Percentiles rank a stretch among this genome's conserved stretches.
Conservation (phyloP, 37 sponge, comb jelly and placozoan species). For the Crambe crambe region DNA sequence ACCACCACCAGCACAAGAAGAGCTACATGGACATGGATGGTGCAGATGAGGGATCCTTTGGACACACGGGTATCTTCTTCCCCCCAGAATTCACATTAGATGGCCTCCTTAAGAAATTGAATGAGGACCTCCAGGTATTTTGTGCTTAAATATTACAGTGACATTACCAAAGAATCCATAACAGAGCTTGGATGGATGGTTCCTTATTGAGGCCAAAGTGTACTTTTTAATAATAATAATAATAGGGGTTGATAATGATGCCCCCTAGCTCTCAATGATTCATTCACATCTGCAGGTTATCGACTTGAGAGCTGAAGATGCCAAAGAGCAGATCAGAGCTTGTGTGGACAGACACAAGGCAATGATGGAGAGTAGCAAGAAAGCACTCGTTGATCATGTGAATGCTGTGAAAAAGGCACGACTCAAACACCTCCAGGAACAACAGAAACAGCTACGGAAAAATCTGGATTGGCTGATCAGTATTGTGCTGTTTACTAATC, state of each 20-base stretch:
- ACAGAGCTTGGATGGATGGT: too few relatives aligned
- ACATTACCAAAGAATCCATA: too few relatives aligned
- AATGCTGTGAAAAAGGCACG: constrained; percentile 52
- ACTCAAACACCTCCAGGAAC: constrained; percentile 46
- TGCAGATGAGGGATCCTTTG: constrained; percentile 44
- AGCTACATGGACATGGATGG: constrained; percentile 2
- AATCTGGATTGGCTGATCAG: constrained; percentile 26
- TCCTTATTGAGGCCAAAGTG: too few relatives aligned
- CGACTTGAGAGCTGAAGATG: constrained; percentile 29
- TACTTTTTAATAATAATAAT: too few relatives aligned
- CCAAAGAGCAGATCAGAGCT: constrained; percentile 21
- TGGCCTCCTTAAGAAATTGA: constrained; percentile 32
- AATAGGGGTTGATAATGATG: too few relatives aligned
- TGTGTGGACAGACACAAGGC: constrained; percentile 23
- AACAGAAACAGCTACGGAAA: constrained; percentile 36
- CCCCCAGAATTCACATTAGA: constrained; percentile 53
- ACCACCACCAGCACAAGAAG: constrained; percentile 30
- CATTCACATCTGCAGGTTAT: too few relatives aligned
- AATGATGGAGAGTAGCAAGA: constrained; percentile 23
- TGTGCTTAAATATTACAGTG: too few relatives aligned
- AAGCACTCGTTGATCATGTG: constrained; percentile 35
- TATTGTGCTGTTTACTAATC: constrained; percentile 5
- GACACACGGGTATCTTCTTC: constrained; percentile 52
- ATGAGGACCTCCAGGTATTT: constrained; percentile 52
- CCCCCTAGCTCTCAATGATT: too few relatives aligned